phyloP scores from a whole-genome alignment of 1,140 invertebrate species.

The Ridgeia piscesae region DNA sequence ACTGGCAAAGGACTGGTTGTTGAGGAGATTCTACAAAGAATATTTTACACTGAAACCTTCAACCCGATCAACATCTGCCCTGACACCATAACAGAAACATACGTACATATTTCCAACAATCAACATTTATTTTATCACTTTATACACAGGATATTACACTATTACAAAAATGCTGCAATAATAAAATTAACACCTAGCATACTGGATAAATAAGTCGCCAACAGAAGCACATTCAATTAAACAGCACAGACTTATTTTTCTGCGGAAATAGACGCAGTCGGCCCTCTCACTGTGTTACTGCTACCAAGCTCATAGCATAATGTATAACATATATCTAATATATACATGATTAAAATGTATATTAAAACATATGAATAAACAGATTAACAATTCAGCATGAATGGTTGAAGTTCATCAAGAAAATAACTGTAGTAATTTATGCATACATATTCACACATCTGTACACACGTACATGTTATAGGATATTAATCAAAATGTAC shows the following conservation, averaged over 20 bases:
- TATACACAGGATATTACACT: not conserved
- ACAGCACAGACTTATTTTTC: not conserved
- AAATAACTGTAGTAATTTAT: not conserved
- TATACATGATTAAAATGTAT: not conserved
- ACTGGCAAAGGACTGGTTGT: too few species aligned
- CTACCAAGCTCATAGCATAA: not conserved
- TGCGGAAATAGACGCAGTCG: not conserved
- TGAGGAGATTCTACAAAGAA: not conserved
- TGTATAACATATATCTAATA: not conserved
- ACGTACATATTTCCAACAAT: not conserved
- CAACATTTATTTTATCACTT: not conserved
- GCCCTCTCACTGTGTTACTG: not conserved
- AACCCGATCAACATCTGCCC: not conserved
- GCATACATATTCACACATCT: not conserved
- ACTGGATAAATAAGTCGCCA: conserved; percentile 1
- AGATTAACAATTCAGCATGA: not conserved
- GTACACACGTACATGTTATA: not conserved
- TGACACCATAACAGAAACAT: not conserved
- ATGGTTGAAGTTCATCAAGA: not conserved
- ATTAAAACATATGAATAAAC: not conserved
- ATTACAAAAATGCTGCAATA: not conserved
- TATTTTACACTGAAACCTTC: not conserved
- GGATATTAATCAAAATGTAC: not conserved
- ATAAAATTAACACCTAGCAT: not conserved
- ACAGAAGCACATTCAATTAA: not conserved